Conservation (phyloP, 2,113 vertebrate species). For the Neodon shergylaensis region DNA sequence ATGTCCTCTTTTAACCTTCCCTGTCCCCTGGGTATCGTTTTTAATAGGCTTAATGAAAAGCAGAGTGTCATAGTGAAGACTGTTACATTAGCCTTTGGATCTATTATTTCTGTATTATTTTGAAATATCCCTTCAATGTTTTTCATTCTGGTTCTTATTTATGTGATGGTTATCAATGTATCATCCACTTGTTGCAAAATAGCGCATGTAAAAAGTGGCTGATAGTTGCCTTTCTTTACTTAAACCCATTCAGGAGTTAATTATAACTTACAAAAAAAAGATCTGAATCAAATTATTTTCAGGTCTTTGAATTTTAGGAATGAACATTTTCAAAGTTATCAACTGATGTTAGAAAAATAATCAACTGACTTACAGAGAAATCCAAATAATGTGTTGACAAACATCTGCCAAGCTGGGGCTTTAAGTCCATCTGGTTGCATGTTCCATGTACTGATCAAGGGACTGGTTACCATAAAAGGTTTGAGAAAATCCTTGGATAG, state of each 20-base stretch:
- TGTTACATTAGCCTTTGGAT: not conserved
- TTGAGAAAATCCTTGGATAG: slow-evolving; percentile 55
- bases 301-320: slow-evolving; percentile 44
- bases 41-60: not conserved
- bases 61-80: not conserved
- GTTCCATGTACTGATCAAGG: slow-evolving; percentile 19
- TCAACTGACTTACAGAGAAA: slow-evolving; percentile 30
- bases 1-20: not conserved
- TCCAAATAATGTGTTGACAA: slow-evolving; percentile 42
- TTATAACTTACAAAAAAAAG: not conserved
- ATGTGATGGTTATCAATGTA: not conserved
- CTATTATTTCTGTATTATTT: not conserved
- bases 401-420: slow-evolving; percentile 31
- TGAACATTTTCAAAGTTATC: slow-evolving; percentile 20
- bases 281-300: not conserved
- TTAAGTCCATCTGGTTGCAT: not conserved
- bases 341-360: slow-evolving; percentile 4
- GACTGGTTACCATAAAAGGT: slow-evolving; percentile 70
- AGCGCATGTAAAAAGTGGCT: not conserved
- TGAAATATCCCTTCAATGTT: not conserved
- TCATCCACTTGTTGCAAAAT: not conserved
- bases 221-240: not conserved
- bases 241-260: slow-evolving; percentile 29
- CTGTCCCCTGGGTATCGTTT: not conserved
- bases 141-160: slow-evolving; percentile 17